Percentiles rank a stretch among this genome's conserved stretches.
Evolutionary conservation across 2,797 vertebrate genomes (phyloP).

Genomic region (Naso thynnoides): DNA sequence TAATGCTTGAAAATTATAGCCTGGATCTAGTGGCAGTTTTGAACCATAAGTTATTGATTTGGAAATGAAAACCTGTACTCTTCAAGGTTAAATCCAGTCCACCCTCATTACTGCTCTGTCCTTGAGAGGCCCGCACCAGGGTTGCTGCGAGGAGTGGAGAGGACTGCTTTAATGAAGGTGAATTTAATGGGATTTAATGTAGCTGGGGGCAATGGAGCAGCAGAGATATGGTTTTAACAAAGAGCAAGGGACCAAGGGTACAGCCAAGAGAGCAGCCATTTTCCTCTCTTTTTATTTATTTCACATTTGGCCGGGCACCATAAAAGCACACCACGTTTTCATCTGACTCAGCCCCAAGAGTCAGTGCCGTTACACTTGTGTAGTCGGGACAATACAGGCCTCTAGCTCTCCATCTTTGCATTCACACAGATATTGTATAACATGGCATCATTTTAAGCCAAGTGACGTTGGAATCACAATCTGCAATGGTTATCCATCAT

Average conservation of each 20-base stretch:
- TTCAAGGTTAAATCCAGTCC: conserved; percentile 90
- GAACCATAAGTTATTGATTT: conserved; percentile 91
- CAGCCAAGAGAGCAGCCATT: conserved; percentile 85
- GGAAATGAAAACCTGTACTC: conserved; percentile 89
- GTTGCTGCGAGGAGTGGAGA: conserved; percentile 81
- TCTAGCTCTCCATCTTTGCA: conserved; percentile 61
- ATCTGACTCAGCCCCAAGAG: conserved; percentile 82
- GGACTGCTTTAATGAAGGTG: conserved; percentile 91
- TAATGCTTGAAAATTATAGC: conserved; percentile 88
- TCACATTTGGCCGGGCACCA: conserved; percentile 82
- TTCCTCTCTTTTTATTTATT: conserved; percentile 88
- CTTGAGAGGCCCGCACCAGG: conserved; percentile 87
- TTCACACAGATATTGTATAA: conserved; percentile 67
- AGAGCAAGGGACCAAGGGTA: conserved; percentile 88
- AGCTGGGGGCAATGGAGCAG: conserved; percentile 89
- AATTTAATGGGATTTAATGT: conserved; percentile 93
- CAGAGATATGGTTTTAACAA: conserved; percentile 90
- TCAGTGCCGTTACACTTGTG: conserved; percentile 77
- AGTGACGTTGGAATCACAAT: conserved; percentile 9
- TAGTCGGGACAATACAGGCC: conserved; percentile 59
- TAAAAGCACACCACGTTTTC: conserved; percentile 81
- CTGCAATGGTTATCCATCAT: not conserved
- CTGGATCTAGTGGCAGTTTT: conserved; percentile 85
- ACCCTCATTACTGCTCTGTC: conserved; percentile 88
- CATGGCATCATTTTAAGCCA: conserved; percentile 48